Conservation (phyloP, 2,797 vertebrate species). For the Scolopax rusticola region DNA sequence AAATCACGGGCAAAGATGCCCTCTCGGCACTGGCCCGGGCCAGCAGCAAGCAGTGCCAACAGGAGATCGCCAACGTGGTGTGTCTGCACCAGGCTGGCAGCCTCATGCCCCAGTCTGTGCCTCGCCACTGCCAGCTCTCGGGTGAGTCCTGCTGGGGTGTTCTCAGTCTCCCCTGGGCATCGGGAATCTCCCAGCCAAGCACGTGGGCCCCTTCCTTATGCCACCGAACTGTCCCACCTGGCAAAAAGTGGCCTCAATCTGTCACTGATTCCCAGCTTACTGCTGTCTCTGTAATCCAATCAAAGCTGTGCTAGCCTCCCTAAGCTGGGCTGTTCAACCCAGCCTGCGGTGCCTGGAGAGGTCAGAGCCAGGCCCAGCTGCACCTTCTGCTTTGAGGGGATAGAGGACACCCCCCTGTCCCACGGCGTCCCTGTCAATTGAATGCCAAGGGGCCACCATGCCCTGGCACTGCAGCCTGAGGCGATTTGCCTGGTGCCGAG, state of each 20-base stretch:
- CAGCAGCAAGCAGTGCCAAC: slow-evolving; percentile 89
- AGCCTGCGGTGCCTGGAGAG: background rate
- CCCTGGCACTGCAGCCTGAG: background rate
- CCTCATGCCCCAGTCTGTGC: slow-evolving; percentile 91
- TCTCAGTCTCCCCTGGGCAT: background rate
- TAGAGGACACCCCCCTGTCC: background rate
- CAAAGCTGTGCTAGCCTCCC: background rate
- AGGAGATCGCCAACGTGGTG: slow-evolving; percentile 94
- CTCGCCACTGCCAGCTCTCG: slow-evolving; percentile 90
- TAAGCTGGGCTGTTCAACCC: background rate
- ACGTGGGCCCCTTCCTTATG: accelerated
- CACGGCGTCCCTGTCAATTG: accelerated
- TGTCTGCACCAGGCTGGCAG: slow-evolving; percentile 92
- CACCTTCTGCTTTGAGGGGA: background rate
- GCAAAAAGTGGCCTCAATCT: background rate
- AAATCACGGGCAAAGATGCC: slow-evolving; percentile 93
- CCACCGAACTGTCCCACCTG: background rate
- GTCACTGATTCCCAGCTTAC: slow-evolving; percentile 35
- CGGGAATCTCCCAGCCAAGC: background rate
- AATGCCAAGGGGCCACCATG: background rate
- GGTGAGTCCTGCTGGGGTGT: slow-evolving; percentile 80
- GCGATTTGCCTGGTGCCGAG: accelerated
- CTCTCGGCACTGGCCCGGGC: slow-evolving; percentile 93
- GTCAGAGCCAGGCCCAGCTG: background rate
- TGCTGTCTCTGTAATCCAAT: background rate